These are phyloP conservation scores for Acanthochromis polyacanthus DNA, from an alignment of 2,113 vertebrate species.

Conservation along the genomic window DNA sequence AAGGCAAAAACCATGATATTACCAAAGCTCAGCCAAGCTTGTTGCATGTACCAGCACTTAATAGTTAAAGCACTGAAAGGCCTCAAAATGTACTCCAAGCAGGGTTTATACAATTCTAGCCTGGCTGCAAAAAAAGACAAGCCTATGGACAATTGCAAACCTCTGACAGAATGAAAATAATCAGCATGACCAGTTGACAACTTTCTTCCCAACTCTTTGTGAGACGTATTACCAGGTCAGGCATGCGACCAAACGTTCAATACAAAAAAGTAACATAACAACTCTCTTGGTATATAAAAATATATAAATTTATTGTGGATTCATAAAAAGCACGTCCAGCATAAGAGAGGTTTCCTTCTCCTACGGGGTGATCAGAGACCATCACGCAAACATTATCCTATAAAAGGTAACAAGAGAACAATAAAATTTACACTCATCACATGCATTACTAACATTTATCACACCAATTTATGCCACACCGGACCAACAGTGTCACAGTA, in stretches of 20 bases:
- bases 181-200: neutral
- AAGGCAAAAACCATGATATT: too few species aligned
- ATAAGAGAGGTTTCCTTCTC: slow-evolving; percentile 32
- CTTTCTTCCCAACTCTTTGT: neutral
- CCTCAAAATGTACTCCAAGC: too few species aligned
- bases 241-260: slow-evolving; percentile 5
- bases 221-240: neutral
- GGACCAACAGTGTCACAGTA: neutral
- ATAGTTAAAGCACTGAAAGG: too few species aligned
- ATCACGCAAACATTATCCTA: slow-evolving; percentile 56
- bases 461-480: neutral
- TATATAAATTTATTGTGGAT: slow-evolving; percentile 72
- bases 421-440: slow-evolving; percentile 15
- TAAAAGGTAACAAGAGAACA: slow-evolving; percentile 45
- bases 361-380: slow-evolving; percentile 38
- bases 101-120: too few species aligned
- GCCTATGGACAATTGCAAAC: neutral
- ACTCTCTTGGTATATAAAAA: slow-evolving; percentile 59
- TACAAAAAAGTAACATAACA: slow-evolving; percentile 55
- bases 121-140: neutral
- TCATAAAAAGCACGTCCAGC: slow-evolving; percentile 43
- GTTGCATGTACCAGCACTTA: too few species aligned
- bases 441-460: neutral
- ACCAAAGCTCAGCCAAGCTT: too few species aligned
- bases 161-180: neutral